These are phyloP conservation scores for Nineta flava DNA, from an alignment of 2,888 invertebrate species.

Conservation along the genomic window DNA sequence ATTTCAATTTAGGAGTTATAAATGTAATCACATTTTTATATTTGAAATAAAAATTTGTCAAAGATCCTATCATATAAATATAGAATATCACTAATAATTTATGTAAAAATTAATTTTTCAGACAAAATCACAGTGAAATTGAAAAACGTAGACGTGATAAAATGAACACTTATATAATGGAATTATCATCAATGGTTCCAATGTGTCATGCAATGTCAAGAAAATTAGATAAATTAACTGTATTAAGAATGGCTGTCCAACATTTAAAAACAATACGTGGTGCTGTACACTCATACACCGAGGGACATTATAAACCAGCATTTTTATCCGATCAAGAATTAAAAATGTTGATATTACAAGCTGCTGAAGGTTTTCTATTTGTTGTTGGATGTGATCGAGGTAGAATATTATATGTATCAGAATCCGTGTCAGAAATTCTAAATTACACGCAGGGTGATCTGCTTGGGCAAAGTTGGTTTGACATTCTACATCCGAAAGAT, in stretches of 20 bases:
- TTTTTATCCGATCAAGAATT: conserved; percentile 77
- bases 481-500: conserved; percentile 87
- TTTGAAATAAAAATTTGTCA: too few species aligned
- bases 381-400: conserved; percentile 90
- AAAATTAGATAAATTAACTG: conserved; percentile 85
- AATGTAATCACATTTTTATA: too few species aligned
- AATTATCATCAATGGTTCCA: conserved; percentile 78
- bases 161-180: conserved; percentile 90
- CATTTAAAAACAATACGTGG: conserved; percentile 68
- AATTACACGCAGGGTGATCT: conserved; percentile 77
- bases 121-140: conserved; percentile 93
- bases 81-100: too few species aligned
- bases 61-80: too few species aligned
- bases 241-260: conserved; percentile 83
- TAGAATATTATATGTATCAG: conserved; percentile 75
- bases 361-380: conserved; percentile 79
- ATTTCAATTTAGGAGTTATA: too few species aligned
- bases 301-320: conserved; percentile 61
- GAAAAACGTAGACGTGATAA: conserved; percentile 89
- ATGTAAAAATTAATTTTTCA: too few species aligned
- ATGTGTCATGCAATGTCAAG: conserved; percentile 89
- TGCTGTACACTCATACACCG: conserved; percentile 55
- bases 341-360: conserved; percentile 70
- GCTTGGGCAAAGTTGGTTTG: conserved; percentile 84
- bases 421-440: conserved; percentile 67